A percentile compares a stretch with the other conserved stretches of the same genome.
Conservation (phyloP, 2,113 vertebrate genomes). For the Oncorhynchus kisutch region DNA sequence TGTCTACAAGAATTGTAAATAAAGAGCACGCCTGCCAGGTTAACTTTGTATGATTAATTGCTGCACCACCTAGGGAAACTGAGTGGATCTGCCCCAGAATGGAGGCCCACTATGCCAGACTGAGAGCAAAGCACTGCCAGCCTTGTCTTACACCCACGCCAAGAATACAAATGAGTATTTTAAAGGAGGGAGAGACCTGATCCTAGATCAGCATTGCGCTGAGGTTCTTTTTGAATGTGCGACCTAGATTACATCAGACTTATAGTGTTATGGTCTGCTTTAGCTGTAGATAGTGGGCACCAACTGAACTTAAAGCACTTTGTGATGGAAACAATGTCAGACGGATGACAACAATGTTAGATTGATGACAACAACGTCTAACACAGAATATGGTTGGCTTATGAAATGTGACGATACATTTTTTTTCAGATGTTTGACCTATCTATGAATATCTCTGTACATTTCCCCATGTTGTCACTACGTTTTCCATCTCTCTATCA, state of each 20-base stretch:
- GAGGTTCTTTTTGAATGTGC: no score
- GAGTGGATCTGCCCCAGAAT: slow-evolving; percentile 30
- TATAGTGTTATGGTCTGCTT: not conserved
- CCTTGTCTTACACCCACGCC: slow-evolving; percentile 55
- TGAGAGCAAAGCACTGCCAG: slow-evolving; percentile 57
- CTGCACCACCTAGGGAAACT: slow-evolving; percentile 17
- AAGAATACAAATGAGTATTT: slow-evolving; percentile 70
- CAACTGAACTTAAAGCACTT: not conserved
- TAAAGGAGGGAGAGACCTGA: slow-evolving; percentile 41
- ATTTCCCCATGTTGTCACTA: no score
- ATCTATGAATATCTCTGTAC: no score
- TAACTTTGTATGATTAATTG: slow-evolving; percentile 5
- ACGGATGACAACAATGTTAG: no score
- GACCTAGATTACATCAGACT: not conserved
- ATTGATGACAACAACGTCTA: not conserved
- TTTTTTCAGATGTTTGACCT: not conserved
- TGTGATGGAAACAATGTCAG: not conserved
- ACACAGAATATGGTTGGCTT: no score
- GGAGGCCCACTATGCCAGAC: slow-evolving; percentile 42
- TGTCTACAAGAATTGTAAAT: not conserved
- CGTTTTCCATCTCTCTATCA: no score
- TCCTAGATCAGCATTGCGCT: not conserved
- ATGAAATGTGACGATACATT: no score
- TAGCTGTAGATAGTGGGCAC: not conserved
- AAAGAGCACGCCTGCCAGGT: not conserved